Percentiles rank a stretch among this genome's conserved stretches.
These are phyloP conservation scores for Tupaia chinensis DNA, from an alignment of 2,113 vertebrate species.

Conservation along the genomic window DNA sequence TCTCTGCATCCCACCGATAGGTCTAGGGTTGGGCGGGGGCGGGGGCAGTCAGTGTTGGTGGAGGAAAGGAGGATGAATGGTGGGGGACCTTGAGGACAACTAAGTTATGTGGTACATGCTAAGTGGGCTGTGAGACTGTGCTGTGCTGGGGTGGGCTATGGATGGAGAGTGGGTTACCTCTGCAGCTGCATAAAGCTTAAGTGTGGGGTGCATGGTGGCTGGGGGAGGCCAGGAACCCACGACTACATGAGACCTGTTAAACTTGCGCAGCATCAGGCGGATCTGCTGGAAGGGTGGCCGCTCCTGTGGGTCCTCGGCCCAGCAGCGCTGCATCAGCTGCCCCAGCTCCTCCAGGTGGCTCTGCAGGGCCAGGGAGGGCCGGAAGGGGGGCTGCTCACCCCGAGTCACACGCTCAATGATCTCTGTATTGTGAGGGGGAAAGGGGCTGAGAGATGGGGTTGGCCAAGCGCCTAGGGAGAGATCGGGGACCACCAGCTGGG, in stretches of 20 bases:
- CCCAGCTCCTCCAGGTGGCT: slow-evolving; percentile 93
- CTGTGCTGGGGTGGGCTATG: not conserved
- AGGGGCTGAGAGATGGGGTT: not conserved
- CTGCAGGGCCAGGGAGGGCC: slow-evolving; percentile 89
- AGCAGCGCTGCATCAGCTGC: slow-evolving; percentile 94
- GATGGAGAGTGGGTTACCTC: not conserved
- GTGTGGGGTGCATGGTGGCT: not conserved
- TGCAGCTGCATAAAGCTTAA: not conserved
- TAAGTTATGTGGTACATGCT: no score
- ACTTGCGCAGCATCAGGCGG: slow-evolving; percentile 92
- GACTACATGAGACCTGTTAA: slow-evolving; percentile 90
- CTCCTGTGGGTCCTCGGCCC: slow-evolving; percentile 92
- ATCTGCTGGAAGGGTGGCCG: slow-evolving; percentile 94
- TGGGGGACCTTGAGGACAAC: not conserved
- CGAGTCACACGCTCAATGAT: slow-evolving; percentile 90
- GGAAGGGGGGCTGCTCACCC: slow-evolving; percentile 86
- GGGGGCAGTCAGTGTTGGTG: not conserved
- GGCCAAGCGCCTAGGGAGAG: not conserved
- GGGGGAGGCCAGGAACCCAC: not conserved
- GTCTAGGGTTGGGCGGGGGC: not conserved
- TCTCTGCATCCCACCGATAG: not conserved
- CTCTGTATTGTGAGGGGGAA: slow-evolving; percentile 83
- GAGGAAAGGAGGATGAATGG: not conserved
- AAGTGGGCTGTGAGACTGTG: not conserved
- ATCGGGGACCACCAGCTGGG: not conserved